Conservation (phyloP, 2,797 vertebrate species). For the Florisuga fusca region DNA sequence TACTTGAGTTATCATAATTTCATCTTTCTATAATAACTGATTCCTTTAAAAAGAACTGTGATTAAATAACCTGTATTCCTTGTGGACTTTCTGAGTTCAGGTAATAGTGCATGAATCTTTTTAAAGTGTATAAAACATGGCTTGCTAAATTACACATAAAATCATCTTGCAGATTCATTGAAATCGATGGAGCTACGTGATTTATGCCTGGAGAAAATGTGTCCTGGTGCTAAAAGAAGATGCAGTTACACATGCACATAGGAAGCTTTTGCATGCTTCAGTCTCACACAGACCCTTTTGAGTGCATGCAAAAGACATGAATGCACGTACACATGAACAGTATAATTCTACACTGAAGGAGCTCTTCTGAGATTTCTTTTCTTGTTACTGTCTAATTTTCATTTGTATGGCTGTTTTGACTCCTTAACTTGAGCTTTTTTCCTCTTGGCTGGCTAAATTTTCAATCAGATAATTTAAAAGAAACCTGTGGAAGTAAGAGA, state of each 20-base stretch:
- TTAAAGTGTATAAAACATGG: background rate
- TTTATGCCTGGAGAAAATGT: background rate
- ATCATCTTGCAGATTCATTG: background rate
- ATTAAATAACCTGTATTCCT: constrained; percentile 10
- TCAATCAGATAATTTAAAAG: background rate
- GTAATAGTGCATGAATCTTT: background rate
- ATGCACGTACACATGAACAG: background rate
- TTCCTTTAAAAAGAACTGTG: background rate
- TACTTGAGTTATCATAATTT: background rate
- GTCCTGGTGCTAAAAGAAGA: background rate
- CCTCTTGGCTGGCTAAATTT: background rate
- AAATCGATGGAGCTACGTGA: background rate
- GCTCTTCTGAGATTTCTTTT: background rate
- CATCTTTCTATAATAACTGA: background rate
- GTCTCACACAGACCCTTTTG: rapidly evolving
- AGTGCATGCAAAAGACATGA: background rate
- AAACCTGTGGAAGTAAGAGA: background rate
- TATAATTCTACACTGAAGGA: background rate
- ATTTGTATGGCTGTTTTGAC: constrained; percentile 4
- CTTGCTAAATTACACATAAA: background rate
- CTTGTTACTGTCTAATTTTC: background rate
- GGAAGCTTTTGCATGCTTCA: background rate
- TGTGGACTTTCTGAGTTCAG: background rate
- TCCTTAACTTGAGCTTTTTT: background rate
- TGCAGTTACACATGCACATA: background rate